Percentiles rank a stretch among this genome's conserved stretches.
These are phyloP conservation scores for Lamproptera curius DNA, from an alignment of 2,888 invertebrate genomes.

Conservation along the genomic window DNA sequence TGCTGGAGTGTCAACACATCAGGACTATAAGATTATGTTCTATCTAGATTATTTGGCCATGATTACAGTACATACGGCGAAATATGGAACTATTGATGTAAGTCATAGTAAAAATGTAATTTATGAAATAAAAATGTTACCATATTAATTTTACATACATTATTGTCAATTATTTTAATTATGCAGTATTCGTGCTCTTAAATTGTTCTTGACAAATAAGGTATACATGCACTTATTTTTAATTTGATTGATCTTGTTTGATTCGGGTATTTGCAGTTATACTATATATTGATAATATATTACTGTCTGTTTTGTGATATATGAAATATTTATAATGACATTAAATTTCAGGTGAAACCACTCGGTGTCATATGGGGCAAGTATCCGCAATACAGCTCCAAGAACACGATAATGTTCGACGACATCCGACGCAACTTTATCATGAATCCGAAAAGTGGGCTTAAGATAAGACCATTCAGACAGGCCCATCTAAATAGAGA, in stretches of 20 bases:
- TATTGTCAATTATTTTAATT: no score
- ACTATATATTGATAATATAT: no score
- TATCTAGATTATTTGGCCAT: slow-evolving; percentile 95
- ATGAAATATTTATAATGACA: not conserved
- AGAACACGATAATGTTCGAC: slow-evolving; percentile 99
- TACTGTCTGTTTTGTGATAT: no score
- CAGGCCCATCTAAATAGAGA: slow-evolving; percentile 93
- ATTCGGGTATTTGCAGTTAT: no score
- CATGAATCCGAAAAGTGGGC: slow-evolving; percentile 97
- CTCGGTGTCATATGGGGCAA: slow-evolving; percentile 98
- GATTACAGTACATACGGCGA: slow-evolving; percentile 95
- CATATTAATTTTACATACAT: no score
- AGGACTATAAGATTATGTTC: slow-evolving; percentile 94
- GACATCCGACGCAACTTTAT: slow-evolving; percentile 96
- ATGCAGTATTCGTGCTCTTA: no score
- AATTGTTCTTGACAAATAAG: no score
- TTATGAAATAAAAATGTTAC: no score
- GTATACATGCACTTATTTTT: no score
- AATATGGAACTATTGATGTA: slow-evolving; percentile 95
- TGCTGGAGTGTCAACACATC: slow-evolving; percentile 91
- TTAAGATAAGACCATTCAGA: slow-evolving; percentile 93
- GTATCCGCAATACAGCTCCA: slow-evolving; percentile 90
- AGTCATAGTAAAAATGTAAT: slow-evolving; percentile 36
- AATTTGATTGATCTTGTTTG: no score
- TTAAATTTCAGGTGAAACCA: slow-evolving; percentile 87